Conservation (phyloP, 2,888 invertebrate genomes). For the Kryphioiulus occultus region DNA sequence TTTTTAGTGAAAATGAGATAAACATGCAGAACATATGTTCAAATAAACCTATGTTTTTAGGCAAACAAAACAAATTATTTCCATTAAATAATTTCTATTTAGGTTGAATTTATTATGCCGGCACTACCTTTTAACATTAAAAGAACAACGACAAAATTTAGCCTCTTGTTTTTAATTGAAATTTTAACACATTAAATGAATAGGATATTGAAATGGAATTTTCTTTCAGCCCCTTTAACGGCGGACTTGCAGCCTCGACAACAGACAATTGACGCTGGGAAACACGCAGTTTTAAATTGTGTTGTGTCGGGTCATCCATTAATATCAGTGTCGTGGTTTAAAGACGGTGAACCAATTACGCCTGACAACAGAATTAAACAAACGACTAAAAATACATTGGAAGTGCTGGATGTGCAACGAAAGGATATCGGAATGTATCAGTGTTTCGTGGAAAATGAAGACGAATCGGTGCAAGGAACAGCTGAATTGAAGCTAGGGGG, state of each 20-base stretch:
- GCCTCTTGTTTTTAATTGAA: too few relatives aligned
- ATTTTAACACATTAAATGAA: too few relatives aligned
- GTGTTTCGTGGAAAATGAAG: conserved; percentile 74
- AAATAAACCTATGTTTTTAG: neutral
- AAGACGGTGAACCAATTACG: conserved; percentile 74
- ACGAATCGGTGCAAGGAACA: conserved; percentile 83
- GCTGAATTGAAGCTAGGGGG: conserved; percentile 83
- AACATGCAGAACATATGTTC: neutral
- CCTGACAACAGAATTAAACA: conserved; percentile 63
- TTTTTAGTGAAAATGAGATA: too few relatives aligned
- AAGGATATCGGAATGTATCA: conserved; percentile 54
- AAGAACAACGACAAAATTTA: too few relatives aligned
- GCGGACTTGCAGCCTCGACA: conserved; percentile 71
- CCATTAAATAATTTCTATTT: too few relatives aligned
- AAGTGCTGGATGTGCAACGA: conserved; percentile 50
- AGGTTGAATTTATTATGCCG: too few relatives aligned
- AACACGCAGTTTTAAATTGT: conserved; percentile 85
- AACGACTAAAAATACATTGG: conserved; percentile 49
- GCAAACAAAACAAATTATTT: too few relatives aligned
- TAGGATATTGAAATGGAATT: neutral
- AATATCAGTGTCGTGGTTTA: conserved; percentile 79
- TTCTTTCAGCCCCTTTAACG: conserved; percentile 74
- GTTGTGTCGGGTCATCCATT: conserved; percentile 85
- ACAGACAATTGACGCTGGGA: conserved; percentile 81
- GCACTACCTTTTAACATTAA: too few relatives aligned